Evolutionary conservation across 2,888 invertebrate species (phyloP).

Genomic region (Euzophera pinguis): DNA sequence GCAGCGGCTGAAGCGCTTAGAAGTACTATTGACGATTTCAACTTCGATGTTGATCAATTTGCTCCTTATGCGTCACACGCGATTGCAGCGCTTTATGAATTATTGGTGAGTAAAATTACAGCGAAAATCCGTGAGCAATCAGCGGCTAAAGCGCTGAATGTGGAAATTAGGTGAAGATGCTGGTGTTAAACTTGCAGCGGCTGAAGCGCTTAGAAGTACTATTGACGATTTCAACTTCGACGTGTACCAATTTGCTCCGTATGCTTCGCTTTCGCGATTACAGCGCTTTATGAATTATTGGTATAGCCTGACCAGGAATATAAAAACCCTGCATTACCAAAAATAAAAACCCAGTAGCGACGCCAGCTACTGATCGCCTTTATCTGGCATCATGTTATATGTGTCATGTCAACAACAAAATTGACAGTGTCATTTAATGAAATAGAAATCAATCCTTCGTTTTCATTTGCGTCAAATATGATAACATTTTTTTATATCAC

Average conservation of each 20-base stretch:
- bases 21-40: slow-evolving; percentile 93
- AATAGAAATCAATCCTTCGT: too few species aligned
- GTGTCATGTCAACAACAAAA: too few species aligned
- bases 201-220: slow-evolving; percentile 89
- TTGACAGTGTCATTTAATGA: too few species aligned
- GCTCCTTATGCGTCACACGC: slow-evolving; percentile 89
- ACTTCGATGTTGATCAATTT: slow-evolving; percentile 93
- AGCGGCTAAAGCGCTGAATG: too few species aligned
- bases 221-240: slow-evolving; percentile 97
- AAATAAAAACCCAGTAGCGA: too few species aligned
- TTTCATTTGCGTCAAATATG: too few species aligned
- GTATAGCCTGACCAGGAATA: too few species aligned
- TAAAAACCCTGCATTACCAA: too few species aligned
- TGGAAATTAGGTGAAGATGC: not conserved
- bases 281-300: slow-evolving; percentile 88
- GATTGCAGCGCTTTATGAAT: slow-evolving; percentile 88
- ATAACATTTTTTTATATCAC: too few species aligned
- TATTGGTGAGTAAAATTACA: slow-evolving; percentile 80
- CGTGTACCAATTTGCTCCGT: slow-evolving; percentile 91
- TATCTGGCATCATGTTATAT: too few species aligned
- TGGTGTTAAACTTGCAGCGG: slow-evolving; percentile 89
- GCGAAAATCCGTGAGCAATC: too few species aligned
- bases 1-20: slow-evolving; percentile 92
- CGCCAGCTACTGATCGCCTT: too few species aligned
- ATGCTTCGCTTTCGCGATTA: slow-evolving; percentile 88